Evolutionary conservation across 2,888 invertebrate genomes (phyloP).

Genomic region (Acleris laterana): DNA sequence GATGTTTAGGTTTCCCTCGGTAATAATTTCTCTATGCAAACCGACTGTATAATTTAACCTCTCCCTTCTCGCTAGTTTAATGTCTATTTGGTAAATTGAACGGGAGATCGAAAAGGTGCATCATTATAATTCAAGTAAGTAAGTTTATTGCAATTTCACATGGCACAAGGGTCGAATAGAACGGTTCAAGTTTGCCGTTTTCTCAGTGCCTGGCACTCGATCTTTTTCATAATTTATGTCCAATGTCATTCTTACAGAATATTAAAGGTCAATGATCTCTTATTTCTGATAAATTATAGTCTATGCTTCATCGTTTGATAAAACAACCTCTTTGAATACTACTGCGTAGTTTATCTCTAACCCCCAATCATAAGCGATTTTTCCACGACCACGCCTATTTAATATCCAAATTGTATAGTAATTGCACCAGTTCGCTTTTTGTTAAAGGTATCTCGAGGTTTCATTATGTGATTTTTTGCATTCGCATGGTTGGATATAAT

Average conservation of each 20-base stretch:
- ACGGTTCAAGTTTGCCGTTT: conserved; percentile 19
- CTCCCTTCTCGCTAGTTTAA: conserved; percentile 14
- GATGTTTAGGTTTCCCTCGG: conserved; percentile 40
- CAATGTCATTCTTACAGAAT: conserved; percentile 20
- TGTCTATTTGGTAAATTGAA: conserved; percentile 23
- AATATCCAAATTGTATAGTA: conserved; percentile 47
- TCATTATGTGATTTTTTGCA: conserved; percentile 45
- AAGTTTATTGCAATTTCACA: conserved; percentile 29
- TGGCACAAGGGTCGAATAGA: conserved; percentile 8
- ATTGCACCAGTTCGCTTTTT: conserved; percentile 45
- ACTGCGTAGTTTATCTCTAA: conserved; percentile 36
- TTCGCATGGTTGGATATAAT: conserved; percentile 47
- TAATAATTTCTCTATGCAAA: conserved; percentile 34
- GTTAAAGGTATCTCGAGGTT: conserved; percentile 40
- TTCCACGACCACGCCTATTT: conserved; percentile 44
- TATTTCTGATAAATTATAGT: conserved; percentile 15
- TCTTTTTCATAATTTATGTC: conserved; percentile 18
- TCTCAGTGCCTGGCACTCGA: conserved; percentile 2
- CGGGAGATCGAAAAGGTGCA: conserved; percentile 14
- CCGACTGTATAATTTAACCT: conserved; percentile 16
- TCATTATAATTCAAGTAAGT: conserved; percentile 7
- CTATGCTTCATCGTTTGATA: conserved; percentile 18
- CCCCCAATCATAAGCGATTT: conserved; percentile 43
- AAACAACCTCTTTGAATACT: conserved; percentile 18
- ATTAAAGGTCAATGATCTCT: conserved; percentile 10